Base-by-base conservation (phyloP, 2,113 vertebrate species). In the Pterocles gutturalis region DNA sequence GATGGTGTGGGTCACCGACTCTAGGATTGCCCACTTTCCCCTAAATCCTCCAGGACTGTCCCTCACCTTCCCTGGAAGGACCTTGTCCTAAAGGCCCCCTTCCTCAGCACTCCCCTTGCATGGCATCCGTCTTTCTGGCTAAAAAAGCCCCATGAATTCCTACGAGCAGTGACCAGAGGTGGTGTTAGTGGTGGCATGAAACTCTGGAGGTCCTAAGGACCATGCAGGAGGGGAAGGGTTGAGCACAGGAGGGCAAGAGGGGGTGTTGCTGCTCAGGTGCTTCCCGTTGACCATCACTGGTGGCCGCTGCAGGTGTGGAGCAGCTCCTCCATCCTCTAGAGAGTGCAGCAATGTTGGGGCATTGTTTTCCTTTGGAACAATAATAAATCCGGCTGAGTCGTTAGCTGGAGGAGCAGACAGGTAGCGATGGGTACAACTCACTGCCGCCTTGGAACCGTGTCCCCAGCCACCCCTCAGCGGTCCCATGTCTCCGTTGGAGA, bases 141-240 rank as follows among this genome's bases (percentile, higher is more conserved):
- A 11, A 25, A 71, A 55, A 60, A 86, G 4, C 13, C 25, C 11
- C 34, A 0, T 5, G 7, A 25, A 21, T 36, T 79, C 26, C 22
- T 24, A 4, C 0, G 0, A 34, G 31, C 1, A 0, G 9, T 2
- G 5, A 4, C 5, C 31, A 29, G 45, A 13, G 34, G 36, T 86
- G 28, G 43, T 8, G 1, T 26, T 34, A 33, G n/a, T 5, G 38
- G 12, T 80, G 43, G 22, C 17, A n/a, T 34, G 46, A 34, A 48
- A 11, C 31, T 53, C 8, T 70, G 26, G n/a, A 45, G 31, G 15
- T 43, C 8, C 14, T 21, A 4, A 80, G 75, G 58, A 17, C 43
- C 2, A 0, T 6, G 48, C 25, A 26, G 70, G 55, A 55, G 51
- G 34, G 20, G 17, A 89, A n/a, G 22, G 38, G 22, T 8, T 34